Evolutionary conservation across 2,113 vertebrate species (phyloP).

Genomic region (Verasper variegatus): DNA sequence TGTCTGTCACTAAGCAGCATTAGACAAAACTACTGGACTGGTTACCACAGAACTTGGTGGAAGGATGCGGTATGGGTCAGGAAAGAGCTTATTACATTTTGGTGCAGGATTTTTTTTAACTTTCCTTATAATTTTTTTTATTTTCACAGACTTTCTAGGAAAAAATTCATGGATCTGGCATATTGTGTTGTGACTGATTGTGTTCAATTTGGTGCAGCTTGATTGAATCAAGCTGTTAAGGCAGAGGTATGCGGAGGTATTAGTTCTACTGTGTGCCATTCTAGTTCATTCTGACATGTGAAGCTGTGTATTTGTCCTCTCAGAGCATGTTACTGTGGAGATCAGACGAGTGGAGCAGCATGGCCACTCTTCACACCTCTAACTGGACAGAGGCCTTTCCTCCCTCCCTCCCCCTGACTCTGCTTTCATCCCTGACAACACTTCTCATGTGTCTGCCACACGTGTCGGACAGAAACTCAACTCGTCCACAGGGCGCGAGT

Average conservation of each 20-base stretch:
- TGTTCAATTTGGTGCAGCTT: too few species aligned
- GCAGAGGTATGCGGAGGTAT: too few species aligned
- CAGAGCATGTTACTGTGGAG: constrained; percentile 11
- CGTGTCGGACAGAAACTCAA: constrained; percentile 40
- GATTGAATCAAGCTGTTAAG: too few species aligned
- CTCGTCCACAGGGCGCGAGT: neutral
- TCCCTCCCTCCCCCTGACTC: neutral
- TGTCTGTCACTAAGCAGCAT: neutral
- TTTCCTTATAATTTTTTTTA: too few species aligned
- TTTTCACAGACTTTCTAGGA: too few species aligned
- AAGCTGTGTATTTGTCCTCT: constrained; percentile 2
- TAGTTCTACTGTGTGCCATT: too few species aligned
- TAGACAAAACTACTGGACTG: too few species aligned
- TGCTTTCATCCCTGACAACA: constrained; percentile 32
- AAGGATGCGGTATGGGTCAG: neutral
- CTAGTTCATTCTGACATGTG: neutral
- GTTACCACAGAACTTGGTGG: neutral
- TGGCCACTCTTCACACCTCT: constrained; percentile 50
- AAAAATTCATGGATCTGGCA: too few species aligned
- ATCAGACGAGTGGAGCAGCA: constrained; percentile 11
- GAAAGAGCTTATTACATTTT: too few species aligned
- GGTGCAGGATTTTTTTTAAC: too few species aligned
- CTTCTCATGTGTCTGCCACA: constrained; percentile 69
- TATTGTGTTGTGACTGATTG: too few species aligned
- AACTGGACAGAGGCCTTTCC: constrained; percentile 33